These are phyloP conservation scores for Aradophagus sp. DNA, from an alignment of 1,140 invertebrate genomes.

Conservation along the genomic window DNA sequence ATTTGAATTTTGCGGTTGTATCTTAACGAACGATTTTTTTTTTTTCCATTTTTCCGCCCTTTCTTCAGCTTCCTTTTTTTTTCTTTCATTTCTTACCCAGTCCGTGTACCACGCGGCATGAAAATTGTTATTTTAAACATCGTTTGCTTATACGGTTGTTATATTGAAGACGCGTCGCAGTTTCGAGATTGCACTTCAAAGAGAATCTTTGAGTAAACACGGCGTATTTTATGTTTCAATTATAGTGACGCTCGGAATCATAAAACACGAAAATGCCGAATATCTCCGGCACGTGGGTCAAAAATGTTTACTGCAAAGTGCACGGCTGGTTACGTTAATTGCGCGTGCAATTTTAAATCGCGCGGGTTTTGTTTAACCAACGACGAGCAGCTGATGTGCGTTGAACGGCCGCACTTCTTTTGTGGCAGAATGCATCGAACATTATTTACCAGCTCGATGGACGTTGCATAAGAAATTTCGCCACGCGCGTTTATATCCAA, in stretches of 20 bases:
- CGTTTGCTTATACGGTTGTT: background rate
- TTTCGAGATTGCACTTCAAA: constrained; percentile 26
- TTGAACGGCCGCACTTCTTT: background rate
- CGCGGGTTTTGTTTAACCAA: background rate
- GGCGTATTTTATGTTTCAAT: constrained; percentile 35
- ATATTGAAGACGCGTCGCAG: constrained; percentile 9
- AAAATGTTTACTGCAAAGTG: constrained; percentile 7
- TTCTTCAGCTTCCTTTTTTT: too few species aligned
- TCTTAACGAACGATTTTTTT: too few species aligned
- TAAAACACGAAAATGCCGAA: constrained; percentile 20
- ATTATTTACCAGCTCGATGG: too few species aligned
- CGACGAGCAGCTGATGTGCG: background rate
- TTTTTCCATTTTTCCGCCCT: too few species aligned
- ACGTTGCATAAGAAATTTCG: too few species aligned
- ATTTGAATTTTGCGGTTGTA: too few species aligned
- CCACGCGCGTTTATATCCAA: too few species aligned
- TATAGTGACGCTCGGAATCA: constrained; percentile 17
- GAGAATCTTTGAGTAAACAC: constrained; percentile 21
- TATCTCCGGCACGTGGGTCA: constrained; percentile 8
- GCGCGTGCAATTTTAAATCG: constrained; percentile 8
- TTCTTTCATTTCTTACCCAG: too few species aligned
- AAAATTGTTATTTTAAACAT: constrained; percentile 1
- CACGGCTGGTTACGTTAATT: constrained; percentile 6
- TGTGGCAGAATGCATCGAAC: too few species aligned
- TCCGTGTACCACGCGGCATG: background rate